phyloP scores from a whole-genome alignment of 2,888 invertebrate genomes.

The Philopedon plagiatum region DNA sequence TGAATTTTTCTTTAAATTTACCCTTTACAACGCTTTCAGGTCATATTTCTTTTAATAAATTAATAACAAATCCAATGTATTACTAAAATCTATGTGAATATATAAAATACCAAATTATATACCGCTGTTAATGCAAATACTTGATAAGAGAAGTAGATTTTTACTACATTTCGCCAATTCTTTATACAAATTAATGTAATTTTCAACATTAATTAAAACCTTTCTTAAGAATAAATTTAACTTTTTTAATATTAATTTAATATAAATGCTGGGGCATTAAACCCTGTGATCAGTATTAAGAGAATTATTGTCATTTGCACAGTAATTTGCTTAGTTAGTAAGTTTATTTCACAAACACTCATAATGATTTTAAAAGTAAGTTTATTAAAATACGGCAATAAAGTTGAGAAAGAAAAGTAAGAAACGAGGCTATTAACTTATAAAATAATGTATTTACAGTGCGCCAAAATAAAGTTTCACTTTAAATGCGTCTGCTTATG shows the following conservation, averaged over 20 bases:
- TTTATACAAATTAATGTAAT: conserved; percentile 1
- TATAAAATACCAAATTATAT: not conserved
- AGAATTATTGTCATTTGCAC: conserved; percentile 1
- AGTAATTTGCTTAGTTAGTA: not conserved
- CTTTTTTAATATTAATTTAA: conserved; percentile 1
- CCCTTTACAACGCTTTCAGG: too few relatives aligned
- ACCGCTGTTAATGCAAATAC: conserved; percentile 25
- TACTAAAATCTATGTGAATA: not conserved
- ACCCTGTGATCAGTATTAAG: conserved; percentile 14
- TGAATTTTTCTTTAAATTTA: too few relatives aligned
- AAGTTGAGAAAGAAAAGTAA: too few relatives aligned
- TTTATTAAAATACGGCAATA: not conserved
- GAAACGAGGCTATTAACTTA: too few relatives aligned
- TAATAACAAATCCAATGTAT: not conserved
- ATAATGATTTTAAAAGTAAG: conserved; percentile 30
- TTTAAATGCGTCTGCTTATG: too few relatives aligned
- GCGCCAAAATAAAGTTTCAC: too few relatives aligned
- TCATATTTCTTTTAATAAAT: too few relatives aligned
- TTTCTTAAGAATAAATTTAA: conserved; percentile 31
- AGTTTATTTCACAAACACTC: not conserved
- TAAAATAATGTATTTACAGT: too few relatives aligned
- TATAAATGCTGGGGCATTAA: conserved; percentile 2
- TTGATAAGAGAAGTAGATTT: not conserved
- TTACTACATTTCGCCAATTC: conserved; percentile 8
- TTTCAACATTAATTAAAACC: conserved; percentile 14